Base-by-base conservation (phyloP, 2,113 vertebrate genomes). In the Pluvianellus socialis region DNA sequence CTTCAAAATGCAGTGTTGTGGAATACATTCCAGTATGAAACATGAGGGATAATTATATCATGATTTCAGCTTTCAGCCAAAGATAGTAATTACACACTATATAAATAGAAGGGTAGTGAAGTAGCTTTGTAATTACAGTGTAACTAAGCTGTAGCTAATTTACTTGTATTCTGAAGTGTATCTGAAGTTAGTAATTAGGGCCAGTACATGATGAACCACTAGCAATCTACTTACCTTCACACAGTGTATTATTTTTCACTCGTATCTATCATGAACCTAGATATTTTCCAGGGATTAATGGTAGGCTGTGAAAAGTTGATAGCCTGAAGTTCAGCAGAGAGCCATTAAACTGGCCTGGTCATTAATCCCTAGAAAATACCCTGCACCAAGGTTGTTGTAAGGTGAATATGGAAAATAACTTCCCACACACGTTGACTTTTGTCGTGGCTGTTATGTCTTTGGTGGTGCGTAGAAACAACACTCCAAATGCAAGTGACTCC, bases 251-350 rank as follows among this genome's bases (percentile, higher is more conserved):
- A 92, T 96, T 97, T 97, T 98, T 97, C 97, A 98, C 95, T 97
- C 77, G 13, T 97, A 97, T 95, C 96, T 98, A 96, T 96, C 96
- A 91, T 42, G 95, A 97, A 96, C 92, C 65, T 88, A 93, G 96
- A 91, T 95, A 96, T 97, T 98, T 98, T 88, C 95, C 89, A 72
- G 95, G 96, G 95, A 98, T 98, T 98, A 98, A 98, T 97, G 97
- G 96, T 35, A 94, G 79, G 14, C 92, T 96, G 94, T 95, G 96
- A 96, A 88, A 96, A 97, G 97, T 83, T 98, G 98, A 97, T 98
- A 97, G 96, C 95, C 96, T 97, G 95, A 96, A 92, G 95, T 93
- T 96, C 88, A 96, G 96, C 83, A 97, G 91, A 97, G 97, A 97
- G 79, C 88, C 91, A 96, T 98, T 98, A 98, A 97, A 97, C 88